Evolutionary conservation across 2,888 invertebrate species (phyloP).

Genomic region (Myopa testacea): DNA sequence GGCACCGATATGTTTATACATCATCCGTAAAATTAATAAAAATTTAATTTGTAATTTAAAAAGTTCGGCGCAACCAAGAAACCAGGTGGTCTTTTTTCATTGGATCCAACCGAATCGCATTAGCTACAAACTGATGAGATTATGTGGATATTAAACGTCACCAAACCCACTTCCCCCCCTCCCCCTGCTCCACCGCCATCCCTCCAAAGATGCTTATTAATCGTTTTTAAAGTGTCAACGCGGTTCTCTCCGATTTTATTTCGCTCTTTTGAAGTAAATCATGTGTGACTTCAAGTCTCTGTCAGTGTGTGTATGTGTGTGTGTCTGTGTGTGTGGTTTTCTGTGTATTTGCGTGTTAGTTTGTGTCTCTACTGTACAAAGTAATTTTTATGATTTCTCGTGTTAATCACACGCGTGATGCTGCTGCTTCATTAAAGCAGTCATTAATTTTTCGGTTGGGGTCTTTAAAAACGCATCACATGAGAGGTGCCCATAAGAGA

Average conservation of each 20-base stretch:
- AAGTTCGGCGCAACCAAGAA: not conserved
- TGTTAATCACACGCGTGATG: slow-evolving; percentile 36
- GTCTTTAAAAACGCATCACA: not conserved
- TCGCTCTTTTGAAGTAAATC: no score
- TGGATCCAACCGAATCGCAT: not conserved
- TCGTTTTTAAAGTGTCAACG: slow-evolving; percentile 10
- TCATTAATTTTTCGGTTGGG: slow-evolving; percentile 25
- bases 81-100: slow-evolving; percentile 8
- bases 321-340: not conserved
- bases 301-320: not conserved
- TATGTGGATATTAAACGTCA: slow-evolving; percentile 24
- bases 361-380: not conserved
- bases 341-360: not conserved
- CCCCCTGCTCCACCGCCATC: not conserved
- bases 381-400: slow-evolving; percentile 36
- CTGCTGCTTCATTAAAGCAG: slow-evolving; percentile 36
- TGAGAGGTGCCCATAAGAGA: not conserved
- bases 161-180: not conserved
- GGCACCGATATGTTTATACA: not conserved
- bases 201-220: not conserved
- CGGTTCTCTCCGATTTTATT: not conserved
- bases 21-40: slow-evolving; percentile 33
- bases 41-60: slow-evolving; percentile 26
- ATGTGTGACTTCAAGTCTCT: not conserved
- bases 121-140: slow-evolving; percentile 35